Percentiles rank a stretch among this genome's conserved stretches.
Conservation (phyloP, 2,888 invertebrate genomes). For the Oscheius sp. region DNA sequence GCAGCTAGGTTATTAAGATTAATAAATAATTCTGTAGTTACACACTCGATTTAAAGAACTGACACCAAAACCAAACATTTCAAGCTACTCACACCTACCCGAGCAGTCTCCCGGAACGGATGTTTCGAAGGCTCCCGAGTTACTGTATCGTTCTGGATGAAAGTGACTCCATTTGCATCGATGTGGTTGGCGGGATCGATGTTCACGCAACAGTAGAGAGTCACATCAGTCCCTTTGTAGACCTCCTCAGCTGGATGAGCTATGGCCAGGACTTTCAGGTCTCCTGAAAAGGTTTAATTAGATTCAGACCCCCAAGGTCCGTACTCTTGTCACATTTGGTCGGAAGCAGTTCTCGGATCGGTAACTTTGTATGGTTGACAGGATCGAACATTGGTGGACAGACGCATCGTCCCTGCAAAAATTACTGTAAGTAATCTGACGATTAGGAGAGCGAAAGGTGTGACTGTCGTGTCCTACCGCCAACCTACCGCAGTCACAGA, state of each 20-base stretch:
- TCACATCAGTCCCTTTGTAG: slow-evolving; percentile 67
- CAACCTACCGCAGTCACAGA: not conserved
- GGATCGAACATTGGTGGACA: slow-evolving; percentile 71
- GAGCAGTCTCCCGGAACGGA: slow-evolving; percentile 60
- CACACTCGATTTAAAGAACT: too few relatives aligned
- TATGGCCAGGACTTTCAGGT: slow-evolving; percentile 59
- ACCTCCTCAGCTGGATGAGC: slow-evolving; percentile 64
- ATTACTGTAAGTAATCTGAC: not conserved
- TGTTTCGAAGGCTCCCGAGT: slow-evolving; percentile 65
- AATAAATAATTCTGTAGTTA: too few relatives aligned
- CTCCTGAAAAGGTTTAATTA: slow-evolving; percentile 48
- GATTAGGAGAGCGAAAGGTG: not conserved
- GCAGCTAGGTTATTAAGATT: too few relatives aligned
- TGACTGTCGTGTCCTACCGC: too few relatives aligned
- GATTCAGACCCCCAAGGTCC: slow-evolving; percentile 5
- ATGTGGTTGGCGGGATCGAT: slow-evolving; percentile 68
- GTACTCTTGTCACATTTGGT: slow-evolving; percentile 69
- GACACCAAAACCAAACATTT: too few relatives aligned
- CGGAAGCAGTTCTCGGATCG: slow-evolving; percentile 60
- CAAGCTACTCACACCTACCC: not conserved
- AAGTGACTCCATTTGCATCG: slow-evolving; percentile 59
- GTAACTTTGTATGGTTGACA: slow-evolving; percentile 47
- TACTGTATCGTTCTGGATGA: slow-evolving; percentile 70
- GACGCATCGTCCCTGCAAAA: slow-evolving; percentile 62
- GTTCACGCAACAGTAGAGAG: slow-evolving; percentile 69